A percentile compares a stretch with the other conserved stretches of the same genome.
phyloP scores from a whole-genome alignment of 2,888 invertebrate genomes.

The Elmis aenea region DNA sequence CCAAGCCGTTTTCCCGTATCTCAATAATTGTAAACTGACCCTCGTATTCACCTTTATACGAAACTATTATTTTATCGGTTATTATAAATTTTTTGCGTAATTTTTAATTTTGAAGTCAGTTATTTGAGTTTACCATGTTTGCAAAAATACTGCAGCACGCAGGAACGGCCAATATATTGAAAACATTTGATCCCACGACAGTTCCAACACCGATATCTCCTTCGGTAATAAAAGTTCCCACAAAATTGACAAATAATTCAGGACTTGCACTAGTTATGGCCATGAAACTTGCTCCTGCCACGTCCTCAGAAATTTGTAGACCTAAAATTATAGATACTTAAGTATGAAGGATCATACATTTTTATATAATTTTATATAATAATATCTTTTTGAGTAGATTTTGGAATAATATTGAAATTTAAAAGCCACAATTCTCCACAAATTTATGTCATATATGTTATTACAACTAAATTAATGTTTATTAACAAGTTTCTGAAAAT shows the following conservation, averaged over 20 bases:
- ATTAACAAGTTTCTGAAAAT: too few species aligned
- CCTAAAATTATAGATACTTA: too few species aligned
- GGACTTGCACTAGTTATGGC: slow-evolving; percentile 79
- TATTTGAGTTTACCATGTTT: slow-evolving; percentile 51
- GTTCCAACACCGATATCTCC: slow-evolving; percentile 69
- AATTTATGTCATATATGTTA: too few species aligned
- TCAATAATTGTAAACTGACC: too few species aligned
- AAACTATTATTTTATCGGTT: neutral
- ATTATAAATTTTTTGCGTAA: neutral
- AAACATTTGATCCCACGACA: slow-evolving; percentile 67
- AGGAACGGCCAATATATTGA: slow-evolving; percentile 67
- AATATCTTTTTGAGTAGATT: too few species aligned
- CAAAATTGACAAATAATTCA: slow-evolving; percentile 73
- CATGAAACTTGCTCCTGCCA: slow-evolving; percentile 83
- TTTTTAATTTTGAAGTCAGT: slow-evolving; percentile 1
- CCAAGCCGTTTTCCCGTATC: too few species aligned
- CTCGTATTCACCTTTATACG: too few species aligned
- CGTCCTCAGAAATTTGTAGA: slow-evolving; percentile 60
- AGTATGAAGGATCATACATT: too few species aligned
- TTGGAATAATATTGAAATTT: too few species aligned
- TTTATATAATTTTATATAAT: too few species aligned
- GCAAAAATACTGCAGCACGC: slow-evolving; percentile 62
- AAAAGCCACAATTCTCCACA: too few species aligned
- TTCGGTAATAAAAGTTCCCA: slow-evolving; percentile 68
- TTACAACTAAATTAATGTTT: too few species aligned